These are phyloP conservation scores for Cordilura impudica DNA, from an alignment of 2,888 invertebrate species.

Conservation along the genomic window DNA sequence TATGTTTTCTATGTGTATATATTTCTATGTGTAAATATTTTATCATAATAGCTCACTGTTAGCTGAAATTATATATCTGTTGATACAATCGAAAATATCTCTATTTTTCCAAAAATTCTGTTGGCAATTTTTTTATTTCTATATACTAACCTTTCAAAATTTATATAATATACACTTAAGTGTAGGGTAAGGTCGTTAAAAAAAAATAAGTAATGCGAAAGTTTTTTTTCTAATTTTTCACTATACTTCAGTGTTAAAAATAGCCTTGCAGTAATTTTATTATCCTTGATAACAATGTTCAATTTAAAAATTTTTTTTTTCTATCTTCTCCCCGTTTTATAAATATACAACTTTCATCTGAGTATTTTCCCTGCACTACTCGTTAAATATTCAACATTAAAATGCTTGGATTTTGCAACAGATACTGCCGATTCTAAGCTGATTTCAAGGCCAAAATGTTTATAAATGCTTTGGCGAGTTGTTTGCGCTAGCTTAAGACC, in stretches of 20 bases:
- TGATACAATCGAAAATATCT: too few relatives aligned
- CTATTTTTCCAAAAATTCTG: too few relatives aligned
- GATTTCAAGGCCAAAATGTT: constrained; percentile 48
- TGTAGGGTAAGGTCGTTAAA: not conserved
- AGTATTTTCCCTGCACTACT: too few relatives aligned
- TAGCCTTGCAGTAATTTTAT: constrained; percentile 25
- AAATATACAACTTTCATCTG: not conserved
- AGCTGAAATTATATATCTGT: too few relatives aligned
- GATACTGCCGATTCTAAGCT: constrained; percentile 15
- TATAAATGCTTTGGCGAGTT: constrained; percentile 30
- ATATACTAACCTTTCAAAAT: not conserved
- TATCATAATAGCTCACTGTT: too few relatives aligned
- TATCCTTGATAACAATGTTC: constrained; percentile 14
- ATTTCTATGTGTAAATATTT: too few relatives aligned
- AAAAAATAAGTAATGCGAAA: not conserved
- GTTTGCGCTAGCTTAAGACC: constrained; percentile 35
- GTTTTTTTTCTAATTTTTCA: not conserved
- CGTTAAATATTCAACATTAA: not conserved
- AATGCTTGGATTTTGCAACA: constrained; percentile 4
- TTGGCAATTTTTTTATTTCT: too few relatives aligned
- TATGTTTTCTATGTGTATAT: too few relatives aligned
- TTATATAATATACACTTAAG: not conserved
- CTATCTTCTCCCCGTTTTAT: too few relatives aligned
- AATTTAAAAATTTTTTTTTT: not conserved
- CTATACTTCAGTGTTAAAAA: not conserved